A percentile compares a stretch with the other conserved stretches of the same genome.
Conservation (phyloP, 1,140 invertebrate species). For the Drosophila setifemur region DNA sequence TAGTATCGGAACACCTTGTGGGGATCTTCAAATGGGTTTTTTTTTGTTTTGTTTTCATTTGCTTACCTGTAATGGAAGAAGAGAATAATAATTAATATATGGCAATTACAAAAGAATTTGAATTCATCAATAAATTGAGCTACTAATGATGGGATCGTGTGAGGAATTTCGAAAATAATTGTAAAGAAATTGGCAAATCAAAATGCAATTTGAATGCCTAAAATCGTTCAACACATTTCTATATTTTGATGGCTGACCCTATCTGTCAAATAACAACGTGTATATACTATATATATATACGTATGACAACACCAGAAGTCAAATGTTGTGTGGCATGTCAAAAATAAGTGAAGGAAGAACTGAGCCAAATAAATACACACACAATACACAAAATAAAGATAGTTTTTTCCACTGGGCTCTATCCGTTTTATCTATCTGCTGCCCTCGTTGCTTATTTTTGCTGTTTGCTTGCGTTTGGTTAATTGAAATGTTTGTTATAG, state of each 20-base stretch:
- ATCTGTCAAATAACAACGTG: constrained; percentile 8
- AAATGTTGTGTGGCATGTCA: constrained; percentile 31
- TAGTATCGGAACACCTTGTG: neutral
- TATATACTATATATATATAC: neutral
- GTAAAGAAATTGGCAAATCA: neutral
- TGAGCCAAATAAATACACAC: constrained; percentile 20
- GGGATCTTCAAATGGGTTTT: neutral
- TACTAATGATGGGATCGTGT: constrained; percentile 3
- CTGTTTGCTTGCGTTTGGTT: constrained; percentile 21
- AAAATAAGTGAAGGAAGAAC: constrained; percentile 30
- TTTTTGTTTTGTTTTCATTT: neutral
- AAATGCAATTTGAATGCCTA: neutral
- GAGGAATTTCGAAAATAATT: neutral
- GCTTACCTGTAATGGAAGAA: constrained; percentile 18
- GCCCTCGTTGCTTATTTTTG: neutral
- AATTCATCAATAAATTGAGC: neutral
- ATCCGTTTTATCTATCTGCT: constrained; percentile 4
- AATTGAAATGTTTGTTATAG: constrained; percentile 31
- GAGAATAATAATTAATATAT: constrained; percentile 10
- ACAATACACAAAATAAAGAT: constrained; percentile 31
- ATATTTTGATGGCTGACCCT: neutral
- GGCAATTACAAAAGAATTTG: neutral
- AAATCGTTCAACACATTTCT: neutral
- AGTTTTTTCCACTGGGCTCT: constrained; percentile 13
- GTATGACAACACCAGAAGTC: constrained; percentile 26